A percentile compares a stretch with the other conserved stretches of the same genome.
These are phyloP conservation scores for Vanessa tameamea DNA, from an alignment of 1,140 invertebrate species.

Conservation along the genomic window DNA sequence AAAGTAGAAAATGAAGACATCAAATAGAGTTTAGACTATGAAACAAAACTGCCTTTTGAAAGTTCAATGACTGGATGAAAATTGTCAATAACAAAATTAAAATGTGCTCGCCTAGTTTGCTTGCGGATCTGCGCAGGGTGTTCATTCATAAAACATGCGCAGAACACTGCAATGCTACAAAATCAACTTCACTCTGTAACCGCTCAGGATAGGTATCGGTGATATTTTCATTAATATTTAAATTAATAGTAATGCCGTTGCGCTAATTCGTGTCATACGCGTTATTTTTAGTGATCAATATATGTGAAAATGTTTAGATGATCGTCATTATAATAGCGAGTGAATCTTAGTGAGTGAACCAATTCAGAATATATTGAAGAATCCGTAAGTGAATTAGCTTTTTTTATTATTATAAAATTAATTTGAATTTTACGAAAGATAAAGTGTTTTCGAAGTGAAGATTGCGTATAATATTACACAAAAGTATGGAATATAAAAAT, in stretches of 20 bases:
- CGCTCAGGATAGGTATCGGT: constrained; percentile 50
- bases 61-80: constrained; percentile 67
- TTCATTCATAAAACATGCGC: constrained; percentile 71
- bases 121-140: constrained; percentile 66
- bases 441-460: background rate
- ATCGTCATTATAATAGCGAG: constrained; percentile 33
- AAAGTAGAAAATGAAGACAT: constrained; percentile 24
- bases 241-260: constrained; percentile 49
- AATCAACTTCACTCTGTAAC: constrained; percentile 68
- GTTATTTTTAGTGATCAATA: constrained; percentile 34
- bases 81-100: constrained; percentile 75
- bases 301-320: constrained; percentile 54
- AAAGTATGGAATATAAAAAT: background rate
- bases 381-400: constrained; percentile 43
- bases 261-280: constrained; percentile 36
- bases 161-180: constrained; percentile 78
- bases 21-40: constrained; percentile 29
- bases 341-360: constrained; percentile 34
- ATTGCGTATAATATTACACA: background rate
- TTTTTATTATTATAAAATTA: constrained; percentile 1
- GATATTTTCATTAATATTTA: constrained; percentile 56
- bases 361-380: constrained; percentile 35
- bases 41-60: constrained; percentile 32
- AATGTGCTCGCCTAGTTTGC: constrained; percentile 57
- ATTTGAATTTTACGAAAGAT: background rate